These are phyloP conservation scores for Chionomys nivalis DNA, from an alignment of 2,113 vertebrate genomes.

Conservation along the genomic window DNA sequence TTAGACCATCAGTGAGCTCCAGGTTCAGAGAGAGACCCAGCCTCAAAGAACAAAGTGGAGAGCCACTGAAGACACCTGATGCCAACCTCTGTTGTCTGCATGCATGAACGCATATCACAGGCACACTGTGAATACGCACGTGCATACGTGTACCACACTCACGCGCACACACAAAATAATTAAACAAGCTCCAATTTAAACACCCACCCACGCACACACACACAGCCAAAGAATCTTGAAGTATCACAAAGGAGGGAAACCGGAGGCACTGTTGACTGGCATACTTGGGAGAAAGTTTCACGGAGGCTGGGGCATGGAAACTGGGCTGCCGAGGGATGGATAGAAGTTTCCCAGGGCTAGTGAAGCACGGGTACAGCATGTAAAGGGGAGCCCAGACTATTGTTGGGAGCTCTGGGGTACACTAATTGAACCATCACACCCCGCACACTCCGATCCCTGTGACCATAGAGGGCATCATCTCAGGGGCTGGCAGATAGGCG, in stretches of 20 bases:
- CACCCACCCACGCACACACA: no score
- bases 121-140: neutral
- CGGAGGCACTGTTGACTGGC: no score
- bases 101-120: no score
- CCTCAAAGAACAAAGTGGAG: neutral
- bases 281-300: neutral
- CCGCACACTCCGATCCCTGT: fast-evolving
- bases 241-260: neutral
- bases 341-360: neutral
- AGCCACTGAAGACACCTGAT: no score
- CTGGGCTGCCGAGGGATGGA: neutral
- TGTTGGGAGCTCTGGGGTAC: neutral
- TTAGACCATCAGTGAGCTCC: no score
- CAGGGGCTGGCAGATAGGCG: neutral
- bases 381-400: neutral
- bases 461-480: no score
- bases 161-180: neutral
- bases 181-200: neutral
- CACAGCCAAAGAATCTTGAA: neutral
- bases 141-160: neutral
- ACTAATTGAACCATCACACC: fast-evolving
- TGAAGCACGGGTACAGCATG: neutral
- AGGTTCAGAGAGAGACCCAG: neutral
- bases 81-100: neutral
- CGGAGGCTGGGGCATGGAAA: neutral